These are phyloP conservation scores for Drosophila ohnishii DNA, from an alignment of 1,140 invertebrate genomes.

Conservation along the genomic window DNA sequence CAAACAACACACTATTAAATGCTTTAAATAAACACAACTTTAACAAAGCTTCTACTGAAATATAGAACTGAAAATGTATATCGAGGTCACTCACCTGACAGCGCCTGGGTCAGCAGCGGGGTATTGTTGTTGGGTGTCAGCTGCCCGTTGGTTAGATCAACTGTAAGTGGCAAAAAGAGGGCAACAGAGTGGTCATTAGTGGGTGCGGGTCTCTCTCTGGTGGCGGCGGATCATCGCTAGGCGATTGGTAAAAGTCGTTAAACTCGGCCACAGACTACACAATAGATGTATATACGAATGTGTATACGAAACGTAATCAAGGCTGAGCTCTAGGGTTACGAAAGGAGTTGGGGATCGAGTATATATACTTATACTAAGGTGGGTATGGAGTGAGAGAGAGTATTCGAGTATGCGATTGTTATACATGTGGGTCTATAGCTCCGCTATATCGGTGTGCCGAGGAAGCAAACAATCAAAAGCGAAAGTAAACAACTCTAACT, in stretches of 20 bases:
- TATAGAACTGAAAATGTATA: too few species aligned
- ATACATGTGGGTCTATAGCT: constrained; percentile 40
- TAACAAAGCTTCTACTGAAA: neutral
- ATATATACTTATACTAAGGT: constrained; percentile 24
- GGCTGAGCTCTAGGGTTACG: constrained; percentile 49
- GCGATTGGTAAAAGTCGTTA: constrained; percentile 40
- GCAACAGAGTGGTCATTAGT: constrained; percentile 48
- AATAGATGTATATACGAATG: neutral
- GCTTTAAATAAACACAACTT: neutral
- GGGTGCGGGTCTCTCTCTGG: constrained; percentile 4
- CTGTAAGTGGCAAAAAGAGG: constrained; percentile 85
- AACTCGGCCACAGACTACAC: constrained; percentile 35
- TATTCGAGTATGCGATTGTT: constrained; percentile 45
- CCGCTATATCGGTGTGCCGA: constrained; percentile 42
- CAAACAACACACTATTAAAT: neutral
- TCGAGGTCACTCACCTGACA: constrained; percentile 90
- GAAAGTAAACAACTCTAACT: constrained; percentile 51
- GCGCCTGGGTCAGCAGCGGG: constrained; percentile 95
- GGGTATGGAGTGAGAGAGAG: constrained; percentile 46
- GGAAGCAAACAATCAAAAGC: constrained; percentile 58
- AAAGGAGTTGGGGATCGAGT: constrained; percentile 19
- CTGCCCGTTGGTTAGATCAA: constrained; percentile 96
- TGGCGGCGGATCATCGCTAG: constrained; percentile 38
- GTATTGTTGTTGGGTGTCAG: constrained; percentile 97
- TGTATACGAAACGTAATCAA: constrained; percentile 65